phyloP scores from a whole-genome alignment of 2,888 invertebrate genomes.

The Macrophya alboannulata region DNA sequence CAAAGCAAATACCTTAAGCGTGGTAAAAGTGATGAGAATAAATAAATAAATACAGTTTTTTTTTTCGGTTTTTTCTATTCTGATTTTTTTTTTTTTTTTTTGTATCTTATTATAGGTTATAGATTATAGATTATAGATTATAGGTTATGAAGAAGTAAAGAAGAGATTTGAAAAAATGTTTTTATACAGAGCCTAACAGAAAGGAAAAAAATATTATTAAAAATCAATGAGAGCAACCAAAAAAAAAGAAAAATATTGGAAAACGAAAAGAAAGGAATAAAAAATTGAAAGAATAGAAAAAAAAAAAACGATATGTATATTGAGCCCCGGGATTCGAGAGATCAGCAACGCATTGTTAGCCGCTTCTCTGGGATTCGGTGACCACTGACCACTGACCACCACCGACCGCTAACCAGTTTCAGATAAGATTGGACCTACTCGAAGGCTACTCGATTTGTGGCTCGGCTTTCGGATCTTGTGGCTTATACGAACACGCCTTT shows the following conservation, averaged over 20 bases:
- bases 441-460: constrained; percentile 46
- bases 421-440: constrained; percentile 48
- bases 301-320: neutral
- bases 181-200: neutral
- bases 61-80: too few relatives aligned
- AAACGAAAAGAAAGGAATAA: neutral
- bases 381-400: constrained; percentile 15
- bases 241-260: neutral
- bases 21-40: neutral
- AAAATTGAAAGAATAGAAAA: constrained; percentile 3
- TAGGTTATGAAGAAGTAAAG: neutral
- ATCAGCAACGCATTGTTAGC: constrained; percentile 38
- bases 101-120: too few relatives aligned
- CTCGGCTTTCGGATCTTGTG: constrained; percentile 31
- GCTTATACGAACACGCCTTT: constrained; percentile 23
- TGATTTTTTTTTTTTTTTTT: too few relatives aligned
- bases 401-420: constrained; percentile 36
- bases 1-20: constrained; percentile 24
- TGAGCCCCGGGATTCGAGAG: constrained; percentile 6
- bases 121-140: too few relatives aligned
- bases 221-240: neutral
- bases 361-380: constrained; percentile 9
- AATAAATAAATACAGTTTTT: neutral
- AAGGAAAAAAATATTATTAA: neutral
- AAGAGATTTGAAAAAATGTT: neutral